Evolutionary conservation across 2,797 vertebrate genomes (phyloP).

Genomic region (Mallotus villosus): DNA sequence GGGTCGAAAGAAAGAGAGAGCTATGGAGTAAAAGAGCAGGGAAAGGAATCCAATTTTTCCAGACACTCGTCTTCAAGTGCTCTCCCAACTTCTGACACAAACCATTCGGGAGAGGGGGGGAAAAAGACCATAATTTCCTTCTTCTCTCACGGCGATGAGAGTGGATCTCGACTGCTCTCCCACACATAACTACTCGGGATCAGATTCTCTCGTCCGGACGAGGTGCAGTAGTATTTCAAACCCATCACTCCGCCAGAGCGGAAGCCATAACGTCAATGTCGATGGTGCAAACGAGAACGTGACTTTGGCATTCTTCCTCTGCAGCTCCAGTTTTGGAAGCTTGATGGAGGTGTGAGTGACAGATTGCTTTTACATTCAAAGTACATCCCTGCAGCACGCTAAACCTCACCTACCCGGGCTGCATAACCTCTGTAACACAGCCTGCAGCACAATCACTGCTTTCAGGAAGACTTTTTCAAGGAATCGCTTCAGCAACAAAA

Average conservation of each 20-base stretch:
- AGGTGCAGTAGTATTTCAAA: constrained; percentile 51
- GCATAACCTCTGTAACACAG: not conserved
- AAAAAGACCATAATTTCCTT: not conserved
- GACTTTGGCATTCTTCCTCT: constrained; percentile 35
- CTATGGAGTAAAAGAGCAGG: constrained; percentile 20
- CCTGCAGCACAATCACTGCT: not conserved
- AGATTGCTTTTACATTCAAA: not conserved
- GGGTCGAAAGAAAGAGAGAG: constrained; percentile 3
- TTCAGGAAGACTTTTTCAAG: not conserved
- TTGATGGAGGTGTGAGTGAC: constrained; percentile 21
- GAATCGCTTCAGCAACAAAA: not conserved
- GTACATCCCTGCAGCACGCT: not conserved
- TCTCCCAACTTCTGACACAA: constrained; percentile 50
- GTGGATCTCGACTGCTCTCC: not conserved
- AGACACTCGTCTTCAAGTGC: constrained; percentile 53
- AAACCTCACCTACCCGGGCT: not conserved
- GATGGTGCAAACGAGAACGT: constrained; percentile 37
- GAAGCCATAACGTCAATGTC: constrained; percentile 56
- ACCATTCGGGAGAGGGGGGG: constrained; percentile 34
- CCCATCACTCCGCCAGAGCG: constrained; percentile 32
- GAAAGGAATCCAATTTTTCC: constrained; percentile 54
- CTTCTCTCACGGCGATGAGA: not conserved
- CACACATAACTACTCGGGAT: not conserved
- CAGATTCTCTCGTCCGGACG: constrained; percentile 37
- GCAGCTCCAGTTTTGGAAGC: constrained; percentile 34